Evolutionary conservation across 2,888 invertebrate species (phyloP).

Genomic region (Drosophila mercatorum): DNA sequence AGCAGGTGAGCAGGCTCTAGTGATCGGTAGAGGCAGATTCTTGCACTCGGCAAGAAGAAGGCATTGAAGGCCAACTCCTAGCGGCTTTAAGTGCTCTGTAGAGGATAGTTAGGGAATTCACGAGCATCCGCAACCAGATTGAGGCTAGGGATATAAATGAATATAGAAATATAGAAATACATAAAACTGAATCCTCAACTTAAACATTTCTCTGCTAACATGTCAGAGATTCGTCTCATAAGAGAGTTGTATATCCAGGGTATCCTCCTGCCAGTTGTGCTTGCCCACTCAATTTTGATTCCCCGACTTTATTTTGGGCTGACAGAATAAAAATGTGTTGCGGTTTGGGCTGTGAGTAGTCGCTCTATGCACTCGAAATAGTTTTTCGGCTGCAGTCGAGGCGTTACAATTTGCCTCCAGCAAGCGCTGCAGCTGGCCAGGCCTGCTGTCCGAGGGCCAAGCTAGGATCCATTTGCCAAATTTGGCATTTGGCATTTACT

Average conservation of each 20-base stretch:
- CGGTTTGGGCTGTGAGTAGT: constrained; percentile 49
- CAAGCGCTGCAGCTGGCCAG: not conserved
- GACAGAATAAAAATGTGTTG: constrained; percentile 32
- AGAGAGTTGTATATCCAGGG: not conserved
- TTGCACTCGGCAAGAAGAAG: no score
- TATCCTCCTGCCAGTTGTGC: not conserved
- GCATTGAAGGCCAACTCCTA: no score
- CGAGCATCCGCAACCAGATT: no score
- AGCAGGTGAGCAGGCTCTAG: no score
- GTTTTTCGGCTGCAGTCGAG: constrained; percentile 16
- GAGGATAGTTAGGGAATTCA: no score
- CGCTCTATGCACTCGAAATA: constrained; percentile 38
- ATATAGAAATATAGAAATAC: no score
- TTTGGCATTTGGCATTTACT: constrained; percentile 13
- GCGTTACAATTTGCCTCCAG: constrained; percentile 5
- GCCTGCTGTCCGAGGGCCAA: constrained; percentile 13
- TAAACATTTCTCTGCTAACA: no score
- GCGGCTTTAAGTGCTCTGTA: no score
- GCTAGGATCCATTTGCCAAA: constrained; percentile 45
- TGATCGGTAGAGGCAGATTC: no score
- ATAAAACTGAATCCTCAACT: no score
- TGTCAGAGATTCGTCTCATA: no score
- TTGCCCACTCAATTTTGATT: not conserved
- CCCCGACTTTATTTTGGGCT: constrained; percentile 14
- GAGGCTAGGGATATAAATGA: no score